Evolutionary conservation across 2,888 invertebrate species (phyloP).

Genomic region (Odiellus spinosus): DNA sequence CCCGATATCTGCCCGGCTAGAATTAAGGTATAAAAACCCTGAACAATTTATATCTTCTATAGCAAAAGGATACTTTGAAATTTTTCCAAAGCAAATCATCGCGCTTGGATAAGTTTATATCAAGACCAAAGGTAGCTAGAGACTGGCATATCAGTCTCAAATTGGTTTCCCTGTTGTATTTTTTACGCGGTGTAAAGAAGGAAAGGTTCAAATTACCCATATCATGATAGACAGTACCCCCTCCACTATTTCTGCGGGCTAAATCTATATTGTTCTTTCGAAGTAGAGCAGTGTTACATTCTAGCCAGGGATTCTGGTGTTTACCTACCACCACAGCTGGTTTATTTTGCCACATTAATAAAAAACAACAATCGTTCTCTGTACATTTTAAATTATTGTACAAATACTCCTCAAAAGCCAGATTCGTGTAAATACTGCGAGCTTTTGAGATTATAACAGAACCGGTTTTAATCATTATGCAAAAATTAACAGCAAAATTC

Average conservation of each 20-base stretch:
- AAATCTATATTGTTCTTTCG: constrained; percentile 50
- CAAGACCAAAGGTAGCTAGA: constrained; percentile 63
- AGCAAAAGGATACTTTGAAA: constrained; percentile 28
- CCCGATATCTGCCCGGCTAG: constrained; percentile 59
- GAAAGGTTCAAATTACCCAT: constrained; percentile 80
- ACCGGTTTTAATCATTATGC: neutral
- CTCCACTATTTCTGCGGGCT: constrained; percentile 81
- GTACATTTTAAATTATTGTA: constrained; percentile 73
- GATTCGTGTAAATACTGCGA: constrained; percentile 73
- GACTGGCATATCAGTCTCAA: constrained; percentile 69
- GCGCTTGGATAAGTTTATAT: constrained; percentile 56
- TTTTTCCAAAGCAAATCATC: constrained; percentile 69
- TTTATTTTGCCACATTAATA: constrained; percentile 82
- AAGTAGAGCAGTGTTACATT: constrained; percentile 58
- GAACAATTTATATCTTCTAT: constrained; percentile 8
- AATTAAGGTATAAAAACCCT: constrained; percentile 12
- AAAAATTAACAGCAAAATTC: too few species aligned
- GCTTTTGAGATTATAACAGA: constrained; percentile 81
- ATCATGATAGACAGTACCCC: constrained; percentile 95
- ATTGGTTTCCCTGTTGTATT: constrained; percentile 73
- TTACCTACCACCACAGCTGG: constrained; percentile 91
- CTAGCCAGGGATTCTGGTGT: constrained; percentile 92
- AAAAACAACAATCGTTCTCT: constrained; percentile 49
- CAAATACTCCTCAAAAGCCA: constrained; percentile 93
- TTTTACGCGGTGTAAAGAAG: constrained; percentile 66